A percentile compares a stretch with the other conserved stretches of the same genome.
Conservation (phyloP, 2,888 invertebrate species). For the Synergus umbraculus region DNA sequence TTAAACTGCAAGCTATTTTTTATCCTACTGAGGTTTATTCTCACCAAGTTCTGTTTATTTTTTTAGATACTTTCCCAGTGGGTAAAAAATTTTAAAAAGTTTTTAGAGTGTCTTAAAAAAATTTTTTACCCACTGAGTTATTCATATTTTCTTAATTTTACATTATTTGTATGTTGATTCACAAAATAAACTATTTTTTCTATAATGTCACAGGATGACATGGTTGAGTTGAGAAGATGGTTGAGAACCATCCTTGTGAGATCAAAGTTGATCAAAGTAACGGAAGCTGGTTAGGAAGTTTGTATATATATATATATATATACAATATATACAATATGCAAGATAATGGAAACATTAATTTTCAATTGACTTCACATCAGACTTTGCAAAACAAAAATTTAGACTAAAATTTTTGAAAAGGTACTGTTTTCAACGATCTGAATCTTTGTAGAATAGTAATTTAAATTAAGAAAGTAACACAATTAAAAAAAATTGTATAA, state of each 20-base stretch:
- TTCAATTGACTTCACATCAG: constrained; percentile 12
- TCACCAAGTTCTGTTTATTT: not conserved
- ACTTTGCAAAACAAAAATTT: not conserved
- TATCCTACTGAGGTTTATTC: not conserved
- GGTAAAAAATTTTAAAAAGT: too few species aligned
- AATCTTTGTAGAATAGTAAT: too few species aligned
- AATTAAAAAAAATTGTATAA: not conserved
- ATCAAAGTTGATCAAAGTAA: constrained; percentile 9
- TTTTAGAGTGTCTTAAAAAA: too few species aligned
- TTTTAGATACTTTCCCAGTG: not conserved
- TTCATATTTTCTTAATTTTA: not conserved
- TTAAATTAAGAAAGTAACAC: not conserved
- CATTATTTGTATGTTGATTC: not conserved
- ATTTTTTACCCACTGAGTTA: too few species aligned
- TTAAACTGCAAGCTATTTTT: not conserved
- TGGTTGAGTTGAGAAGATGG: not conserved
- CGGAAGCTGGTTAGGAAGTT: constrained; percentile 6
- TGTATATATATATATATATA: not conserved
- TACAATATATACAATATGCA: not conserved
- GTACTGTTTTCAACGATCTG: not conserved
- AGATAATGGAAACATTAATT: constrained; percentile 26
- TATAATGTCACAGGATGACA: not conserved
- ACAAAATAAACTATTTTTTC: not conserved
- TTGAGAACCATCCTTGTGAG: not conserved
- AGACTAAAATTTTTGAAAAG: not conserved